Conservation (phyloP, 2,797 vertebrate species). For the Luscinia luscinia region DNA sequence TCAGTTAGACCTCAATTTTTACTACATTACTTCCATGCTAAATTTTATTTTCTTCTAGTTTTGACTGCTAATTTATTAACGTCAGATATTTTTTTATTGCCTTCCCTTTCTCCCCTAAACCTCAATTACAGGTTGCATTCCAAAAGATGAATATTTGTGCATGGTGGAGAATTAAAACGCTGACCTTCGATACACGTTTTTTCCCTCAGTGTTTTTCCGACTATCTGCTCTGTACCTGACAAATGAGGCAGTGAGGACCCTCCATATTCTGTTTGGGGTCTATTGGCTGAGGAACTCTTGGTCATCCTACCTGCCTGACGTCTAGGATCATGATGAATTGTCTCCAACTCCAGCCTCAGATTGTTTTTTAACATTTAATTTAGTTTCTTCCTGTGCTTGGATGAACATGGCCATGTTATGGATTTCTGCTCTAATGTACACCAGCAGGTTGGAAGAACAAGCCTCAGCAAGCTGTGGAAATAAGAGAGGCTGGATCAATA, state of each 20-base stretch:
- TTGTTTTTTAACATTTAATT: conserved; percentile 99
- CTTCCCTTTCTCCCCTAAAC: conserved; percentile 24
- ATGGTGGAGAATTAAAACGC: conserved; percentile 73
- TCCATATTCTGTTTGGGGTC: conserved; percentile 80
- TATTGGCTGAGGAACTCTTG: conserved; percentile 83
- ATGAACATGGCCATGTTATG: conserved; percentile 98
- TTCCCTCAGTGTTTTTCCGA: conserved; percentile 78
- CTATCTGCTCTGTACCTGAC: conserved; percentile 79
- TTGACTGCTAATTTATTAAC: conserved; percentile 50
- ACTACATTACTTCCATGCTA: neutral
- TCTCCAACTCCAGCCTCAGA: conserved; percentile 92
- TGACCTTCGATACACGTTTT: conserved; percentile 84
- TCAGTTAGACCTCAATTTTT: neutral
- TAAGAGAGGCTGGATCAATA: conserved; percentile 97
- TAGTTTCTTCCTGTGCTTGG: conserved; percentile 99
- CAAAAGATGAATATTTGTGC: conserved; percentile 66
- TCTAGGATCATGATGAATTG: conserved; percentile 98
- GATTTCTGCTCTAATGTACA: conserved; percentile 99
- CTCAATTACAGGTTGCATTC: conserved; percentile 69
- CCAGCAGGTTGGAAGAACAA: conserved; percentile 91
- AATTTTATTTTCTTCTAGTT: conserved; percentile 41
- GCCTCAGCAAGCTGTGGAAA: conserved; percentile 94
- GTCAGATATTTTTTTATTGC: conserved; percentile 18
- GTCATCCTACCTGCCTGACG: conserved; percentile 87
- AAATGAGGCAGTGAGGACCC: conserved; percentile 80